phyloP scores from a whole-genome alignment of 2,888 invertebrate species.

The Eilema griseolum region DNA sequence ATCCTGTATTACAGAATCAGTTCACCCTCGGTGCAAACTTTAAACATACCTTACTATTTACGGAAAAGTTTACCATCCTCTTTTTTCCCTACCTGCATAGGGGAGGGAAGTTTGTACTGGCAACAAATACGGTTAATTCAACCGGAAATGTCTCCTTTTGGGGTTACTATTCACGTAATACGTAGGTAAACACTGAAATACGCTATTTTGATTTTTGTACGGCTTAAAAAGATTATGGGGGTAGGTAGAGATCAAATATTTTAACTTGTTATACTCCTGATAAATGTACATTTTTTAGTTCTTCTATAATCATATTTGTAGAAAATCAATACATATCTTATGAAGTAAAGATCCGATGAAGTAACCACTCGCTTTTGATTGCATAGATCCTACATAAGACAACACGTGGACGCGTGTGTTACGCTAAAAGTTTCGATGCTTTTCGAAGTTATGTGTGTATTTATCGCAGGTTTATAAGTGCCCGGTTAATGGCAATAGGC shows the following conservation, averaged over 20 bases:
- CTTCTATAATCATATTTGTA: too few species aligned
- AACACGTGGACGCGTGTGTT: too few species aligned
- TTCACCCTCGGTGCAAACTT: conserved; percentile 59
- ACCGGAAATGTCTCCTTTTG: conserved; percentile 56
- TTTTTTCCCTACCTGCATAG: conserved; percentile 60
- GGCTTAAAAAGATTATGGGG: neutral
- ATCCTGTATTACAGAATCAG: conserved; percentile 54
- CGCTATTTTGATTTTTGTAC: conserved; percentile 17
- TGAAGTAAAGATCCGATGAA: too few species aligned
- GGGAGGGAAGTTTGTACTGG: conserved; percentile 58
- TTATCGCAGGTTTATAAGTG: too few species aligned
- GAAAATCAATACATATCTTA: too few species aligned
- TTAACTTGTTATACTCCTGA: neutral
- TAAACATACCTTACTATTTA: conserved; percentile 72
- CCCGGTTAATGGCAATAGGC: too few species aligned
- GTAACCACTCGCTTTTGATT: too few species aligned
- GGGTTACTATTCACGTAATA: conserved; percentile 24
- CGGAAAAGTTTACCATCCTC: conserved; percentile 65
- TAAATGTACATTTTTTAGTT: too few species aligned
- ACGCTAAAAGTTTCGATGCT: too few species aligned
- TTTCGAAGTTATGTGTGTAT: too few species aligned
- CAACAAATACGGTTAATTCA: conserved; percentile 63
- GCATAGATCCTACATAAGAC: too few species aligned
- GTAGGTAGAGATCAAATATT: neutral
- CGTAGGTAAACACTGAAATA: conserved; percentile 20